These are phyloP conservation scores for Triplophysa rosa DNA, from an alignment of 2,113 vertebrate genomes.

Conservation along the genomic window DNA sequence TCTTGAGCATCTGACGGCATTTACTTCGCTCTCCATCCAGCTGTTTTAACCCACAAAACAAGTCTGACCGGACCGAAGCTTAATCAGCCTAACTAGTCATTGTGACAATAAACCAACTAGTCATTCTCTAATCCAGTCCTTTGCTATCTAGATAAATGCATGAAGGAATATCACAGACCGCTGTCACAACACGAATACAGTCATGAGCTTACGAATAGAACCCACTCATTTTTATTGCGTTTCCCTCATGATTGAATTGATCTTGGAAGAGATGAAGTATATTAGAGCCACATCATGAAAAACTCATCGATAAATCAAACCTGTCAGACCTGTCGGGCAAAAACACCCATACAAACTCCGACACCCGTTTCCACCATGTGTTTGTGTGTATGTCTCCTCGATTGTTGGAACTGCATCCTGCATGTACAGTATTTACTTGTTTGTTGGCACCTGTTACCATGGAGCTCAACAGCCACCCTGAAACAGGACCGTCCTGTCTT, in stretches of 20 bases:
- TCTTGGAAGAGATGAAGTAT: constrained; percentile 45
- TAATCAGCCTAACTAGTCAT: too few relatives aligned
- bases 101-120: too few relatives aligned
- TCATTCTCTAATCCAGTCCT: not conserved
- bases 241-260: constrained; percentile 39
- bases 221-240: constrained; percentile 12
- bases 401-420: not conserved
- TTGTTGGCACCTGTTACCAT: not conserved
- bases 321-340: constrained; percentile 42
- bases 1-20: too few relatives aligned
- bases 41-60: too few relatives aligned
- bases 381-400: constrained; percentile 7
- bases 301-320: constrained; percentile 50
- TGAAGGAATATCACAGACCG: constrained; percentile 7
- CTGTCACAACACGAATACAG: not conserved
- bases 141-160: not conserved
- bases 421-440: constrained; percentile 4
- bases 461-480: not conserved
- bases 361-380: constrained; percentile 28
- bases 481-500: not conserved
- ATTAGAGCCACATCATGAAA: constrained; percentile 33
- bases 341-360: constrained; percentile 25
- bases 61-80: too few relatives aligned
- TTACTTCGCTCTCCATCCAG: too few relatives aligned
- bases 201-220: not conserved